These are phyloP conservation scores for Dicyrtoma fusca DNA, from an alignment of 2,888 invertebrate genomes.

Conservation along the genomic window DNA sequence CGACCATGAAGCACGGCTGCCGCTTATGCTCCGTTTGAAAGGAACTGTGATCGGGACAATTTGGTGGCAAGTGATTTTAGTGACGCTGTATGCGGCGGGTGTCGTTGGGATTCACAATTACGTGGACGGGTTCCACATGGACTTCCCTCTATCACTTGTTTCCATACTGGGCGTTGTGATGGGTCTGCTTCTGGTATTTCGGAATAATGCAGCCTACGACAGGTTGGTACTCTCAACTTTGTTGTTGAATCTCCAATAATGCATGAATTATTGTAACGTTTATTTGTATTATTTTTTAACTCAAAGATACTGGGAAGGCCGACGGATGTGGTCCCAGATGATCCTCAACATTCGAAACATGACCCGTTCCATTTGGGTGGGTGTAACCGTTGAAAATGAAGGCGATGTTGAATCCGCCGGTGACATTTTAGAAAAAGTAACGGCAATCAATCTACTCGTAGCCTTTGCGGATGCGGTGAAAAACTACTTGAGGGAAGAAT, in stretches of 20 bases:
- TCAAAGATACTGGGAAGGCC: constrained; percentile 55
- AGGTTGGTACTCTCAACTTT: constrained; percentile 11
- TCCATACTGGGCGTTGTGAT: constrained; percentile 29
- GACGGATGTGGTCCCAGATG: constrained; percentile 45
- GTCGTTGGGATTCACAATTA: constrained; percentile 20
- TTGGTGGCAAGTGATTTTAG: constrained; percentile 29
- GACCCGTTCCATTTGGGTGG: constrained; percentile 49
- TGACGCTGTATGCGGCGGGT: constrained; percentile 17
- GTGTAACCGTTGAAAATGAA: neutral
- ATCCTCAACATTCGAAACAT: constrained; percentile 45
- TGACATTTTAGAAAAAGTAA: constrained; percentile 46
- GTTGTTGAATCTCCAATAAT: neutral
- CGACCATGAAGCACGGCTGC: too few species aligned
- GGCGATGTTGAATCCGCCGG: neutral
- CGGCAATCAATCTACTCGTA: constrained; percentile 49
- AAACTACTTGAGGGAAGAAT: constrained; percentile 53
- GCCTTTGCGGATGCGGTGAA: constrained; percentile 52
- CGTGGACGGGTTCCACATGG: neutral
- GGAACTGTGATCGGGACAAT: constrained; percentile 30
- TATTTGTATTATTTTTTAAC: neutral
- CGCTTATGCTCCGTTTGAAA: constrained; percentile 12
- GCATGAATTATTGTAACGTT: too few species aligned
- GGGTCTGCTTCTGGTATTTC: constrained; percentile 34
- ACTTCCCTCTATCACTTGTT: constrained; percentile 19
- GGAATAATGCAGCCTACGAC: constrained; percentile 36